Conservation (phyloP, 2,113 vertebrate genomes). For the Dicerorhinus sumatrensis region DNA sequence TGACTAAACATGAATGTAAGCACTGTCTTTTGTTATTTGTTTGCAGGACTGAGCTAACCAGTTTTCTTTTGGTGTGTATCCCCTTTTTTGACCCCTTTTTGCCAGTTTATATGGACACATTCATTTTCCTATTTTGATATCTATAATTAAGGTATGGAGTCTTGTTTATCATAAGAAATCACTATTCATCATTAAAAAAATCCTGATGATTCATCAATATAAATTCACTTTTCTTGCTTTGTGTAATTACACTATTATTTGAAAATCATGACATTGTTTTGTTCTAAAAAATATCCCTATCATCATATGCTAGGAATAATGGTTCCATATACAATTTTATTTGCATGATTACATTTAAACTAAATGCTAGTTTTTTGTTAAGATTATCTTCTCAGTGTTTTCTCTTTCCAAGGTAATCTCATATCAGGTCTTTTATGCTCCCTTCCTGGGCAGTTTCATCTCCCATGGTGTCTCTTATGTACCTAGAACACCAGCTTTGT, state of each 20-base stretch:
- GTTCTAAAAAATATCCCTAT: background rate
- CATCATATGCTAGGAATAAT: background rate
- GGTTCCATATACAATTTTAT: background rate
- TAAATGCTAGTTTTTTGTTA: background rate
- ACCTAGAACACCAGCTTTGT: background rate
- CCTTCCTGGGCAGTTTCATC: background rate
- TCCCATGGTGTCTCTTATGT: background rate
- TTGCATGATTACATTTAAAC: background rate
- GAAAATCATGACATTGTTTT: background rate
- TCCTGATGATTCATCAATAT: background rate
- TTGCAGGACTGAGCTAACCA: background rate
- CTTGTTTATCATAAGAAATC: background rate
- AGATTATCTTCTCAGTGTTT: background rate
- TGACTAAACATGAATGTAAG: background rate
- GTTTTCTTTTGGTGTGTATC: background rate
- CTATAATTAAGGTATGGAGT: background rate
- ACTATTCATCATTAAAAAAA: background rate
- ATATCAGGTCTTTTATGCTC: background rate
- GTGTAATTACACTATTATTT: background rate
- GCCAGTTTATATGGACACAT: background rate
- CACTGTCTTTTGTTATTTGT: background rate
- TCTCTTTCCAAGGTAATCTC: background rate
- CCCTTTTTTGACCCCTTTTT: background rate
- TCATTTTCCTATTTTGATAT: constrained; percentile 26
- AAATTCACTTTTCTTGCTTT: constrained; percentile 2